Conservation (phyloP, 2,113 vertebrate genomes). For the Tyto alba region DNA sequence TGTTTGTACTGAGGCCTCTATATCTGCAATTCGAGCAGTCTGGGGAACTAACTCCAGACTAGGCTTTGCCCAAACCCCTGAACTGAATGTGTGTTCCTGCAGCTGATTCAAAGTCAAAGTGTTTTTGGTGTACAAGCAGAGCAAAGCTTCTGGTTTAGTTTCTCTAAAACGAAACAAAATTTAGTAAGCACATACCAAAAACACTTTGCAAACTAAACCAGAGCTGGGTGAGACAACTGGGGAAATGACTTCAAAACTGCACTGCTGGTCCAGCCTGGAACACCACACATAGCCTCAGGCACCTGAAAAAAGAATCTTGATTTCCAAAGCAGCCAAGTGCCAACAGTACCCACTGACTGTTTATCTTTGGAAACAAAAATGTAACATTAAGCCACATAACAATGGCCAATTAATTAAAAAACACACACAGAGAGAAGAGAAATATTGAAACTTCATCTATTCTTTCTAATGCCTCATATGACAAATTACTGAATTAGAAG, state of each 20-base stretch:
- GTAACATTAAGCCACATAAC: neutral
- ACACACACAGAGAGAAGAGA: neutral
- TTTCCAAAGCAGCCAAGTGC: slow-evolving; percentile 3
- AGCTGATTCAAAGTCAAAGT: neutral
- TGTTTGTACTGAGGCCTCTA: neutral
- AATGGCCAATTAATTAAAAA: neutral
- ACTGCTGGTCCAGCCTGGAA: neutral
- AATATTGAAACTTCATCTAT: neutral
- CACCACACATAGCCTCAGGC: neutral
- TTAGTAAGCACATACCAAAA: neutral
- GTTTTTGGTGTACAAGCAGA: neutral
- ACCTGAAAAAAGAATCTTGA: neutral
- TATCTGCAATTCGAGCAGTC: neutral
- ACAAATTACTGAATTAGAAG: slow-evolving; percentile 9
- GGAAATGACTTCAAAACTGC: slow-evolving; percentile 29
- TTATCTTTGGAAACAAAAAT: slow-evolving; percentile 6
- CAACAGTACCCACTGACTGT: neutral
- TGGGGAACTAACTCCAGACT: neutral
- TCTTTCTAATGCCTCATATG: neutral
- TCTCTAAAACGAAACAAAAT: neutral
- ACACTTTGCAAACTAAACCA: neutral
- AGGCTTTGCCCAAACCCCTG: neutral
- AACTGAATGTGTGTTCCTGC: neutral
- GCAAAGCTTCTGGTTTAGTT: neutral
- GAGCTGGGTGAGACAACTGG: neutral